Evolutionary conservation across 1,140 invertebrate species (phyloP).

Genomic region (Thalassaphorura encarpata): DNA sequence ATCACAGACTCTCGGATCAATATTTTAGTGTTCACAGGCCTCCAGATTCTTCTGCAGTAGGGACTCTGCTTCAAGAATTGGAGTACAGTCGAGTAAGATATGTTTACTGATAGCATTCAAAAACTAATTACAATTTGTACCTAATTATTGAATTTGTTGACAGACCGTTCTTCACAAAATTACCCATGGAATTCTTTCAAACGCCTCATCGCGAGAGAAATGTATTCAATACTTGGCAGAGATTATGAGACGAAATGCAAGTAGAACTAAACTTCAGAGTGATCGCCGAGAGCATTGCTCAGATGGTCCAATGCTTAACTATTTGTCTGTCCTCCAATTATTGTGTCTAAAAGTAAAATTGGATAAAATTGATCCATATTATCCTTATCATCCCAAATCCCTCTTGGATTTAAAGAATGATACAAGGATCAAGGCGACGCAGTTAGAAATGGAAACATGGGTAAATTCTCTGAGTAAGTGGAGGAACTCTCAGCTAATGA

Average conservation of each 20-base stretch:
- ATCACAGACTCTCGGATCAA: conserved; percentile 61
- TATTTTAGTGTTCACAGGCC: conserved; percentile 46
- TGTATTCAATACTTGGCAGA: conserved; percentile 67
- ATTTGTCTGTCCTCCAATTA: conserved; percentile 79
- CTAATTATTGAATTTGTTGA: conserved; percentile 17
- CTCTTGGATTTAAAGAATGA: conserved; percentile 70
- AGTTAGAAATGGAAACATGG: conserved; percentile 69
- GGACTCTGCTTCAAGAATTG: conserved; percentile 57
- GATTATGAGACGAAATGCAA: conserved; percentile 68
- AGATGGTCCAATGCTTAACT: conserved; percentile 90
- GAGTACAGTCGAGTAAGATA: conserved; percentile 51
- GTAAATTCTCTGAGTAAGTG: conserved; percentile 52
- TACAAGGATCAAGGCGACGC: conserved; percentile 69
- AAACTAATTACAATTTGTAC: conserved; percentile 1
- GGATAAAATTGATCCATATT: conserved; percentile 71
- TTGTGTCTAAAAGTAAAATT: conserved; percentile 71
- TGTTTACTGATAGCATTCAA: conserved; percentile 3
- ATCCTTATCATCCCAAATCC: conserved; percentile 72
- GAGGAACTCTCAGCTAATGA: conserved; percentile 4
- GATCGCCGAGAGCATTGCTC: conserved; percentile 74
- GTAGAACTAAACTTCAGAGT: conserved; percentile 75
- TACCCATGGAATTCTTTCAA: conserved; percentile 72
- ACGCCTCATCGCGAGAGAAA: conserved; percentile 58
- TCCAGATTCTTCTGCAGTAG: conserved; percentile 47
- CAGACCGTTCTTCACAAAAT: conserved; percentile 62